Evolutionary conservation across 30 jellyfish, hydroid and myxozoan genomes (phyloP).

Genomic region (Aurelia sp.): DNA sequence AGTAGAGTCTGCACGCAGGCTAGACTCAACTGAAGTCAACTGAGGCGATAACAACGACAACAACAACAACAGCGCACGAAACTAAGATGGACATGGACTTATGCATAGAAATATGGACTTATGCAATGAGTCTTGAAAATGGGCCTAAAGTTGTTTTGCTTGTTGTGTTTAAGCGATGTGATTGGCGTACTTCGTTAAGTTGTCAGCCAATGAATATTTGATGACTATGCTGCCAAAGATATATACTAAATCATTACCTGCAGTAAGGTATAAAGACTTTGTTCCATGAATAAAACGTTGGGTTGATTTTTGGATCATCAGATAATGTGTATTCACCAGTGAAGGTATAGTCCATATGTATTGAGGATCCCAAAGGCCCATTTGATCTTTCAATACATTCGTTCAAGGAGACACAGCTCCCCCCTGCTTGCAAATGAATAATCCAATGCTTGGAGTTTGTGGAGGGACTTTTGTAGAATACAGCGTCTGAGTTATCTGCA

Average conservation of each 20-base stretch:
- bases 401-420: slow-evolving; percentile 79
- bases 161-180: too few species aligned
- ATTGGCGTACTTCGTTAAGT: too few species aligned
- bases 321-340: slow-evolving; percentile 92
- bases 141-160: too few species aligned
- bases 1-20: too few species aligned
- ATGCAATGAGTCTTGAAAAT: too few species aligned
- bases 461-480: slow-evolving; percentile 69
- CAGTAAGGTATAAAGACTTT: slow-evolving; percentile 94
- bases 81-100: too few species aligned
- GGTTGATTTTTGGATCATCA: slow-evolving; percentile 84
- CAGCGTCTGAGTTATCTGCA: slow-evolving; percentile 91
- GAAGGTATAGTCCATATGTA: slow-evolving; percentile 68
- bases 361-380: slow-evolving; percentile 96
- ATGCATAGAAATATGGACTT: too few species aligned
- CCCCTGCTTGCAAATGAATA: slow-evolving; percentile 95
- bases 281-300: slow-evolving; percentile 91
- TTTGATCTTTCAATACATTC: slow-evolving; percentile 80
- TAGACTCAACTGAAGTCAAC: too few species aligned
- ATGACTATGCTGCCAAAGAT: too few species aligned
- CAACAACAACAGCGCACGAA: too few species aligned
- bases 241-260: slow-evolving; percentile 61
- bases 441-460: slow-evolving; percentile 81
- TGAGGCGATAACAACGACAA: too few species aligned
- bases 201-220: too few species aligned